Evolutionary conservation across 1,140 invertebrate genomes (phyloP).

Genomic region (Brachionus angularis): DNA sequence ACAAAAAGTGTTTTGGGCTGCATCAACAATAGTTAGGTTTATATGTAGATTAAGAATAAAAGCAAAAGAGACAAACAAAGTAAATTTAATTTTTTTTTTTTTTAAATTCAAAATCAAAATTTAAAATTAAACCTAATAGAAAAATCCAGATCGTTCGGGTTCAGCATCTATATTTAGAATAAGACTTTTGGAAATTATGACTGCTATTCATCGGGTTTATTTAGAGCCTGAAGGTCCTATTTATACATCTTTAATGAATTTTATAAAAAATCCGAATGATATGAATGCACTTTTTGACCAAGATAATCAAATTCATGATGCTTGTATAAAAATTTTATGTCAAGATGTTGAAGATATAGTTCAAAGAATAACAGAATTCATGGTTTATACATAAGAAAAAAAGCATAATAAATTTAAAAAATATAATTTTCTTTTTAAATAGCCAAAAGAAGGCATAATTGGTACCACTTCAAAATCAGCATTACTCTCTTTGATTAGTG

Average conservation of each 20-base stretch:
- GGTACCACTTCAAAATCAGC: conserved; percentile 38
- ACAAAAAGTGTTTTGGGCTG: conserved; percentile 37
- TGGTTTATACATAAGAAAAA: background rate
- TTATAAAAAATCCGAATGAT: conserved; percentile 29
- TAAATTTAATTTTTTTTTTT: background rate
- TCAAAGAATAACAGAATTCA: conserved; percentile 41
- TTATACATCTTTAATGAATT: conserved; percentile 33
- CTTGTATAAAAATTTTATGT: conserved; percentile 22
- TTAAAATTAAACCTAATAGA: too few relatives aligned
- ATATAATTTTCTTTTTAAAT: background rate
- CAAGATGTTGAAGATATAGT: conserved; percentile 27
- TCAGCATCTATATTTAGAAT: conserved; percentile 38
- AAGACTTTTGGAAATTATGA: conserved; percentile 39
- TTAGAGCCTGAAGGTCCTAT: conserved; percentile 43
- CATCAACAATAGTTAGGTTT: conserved; percentile 24
- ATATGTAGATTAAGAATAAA: conserved; percentile 13
- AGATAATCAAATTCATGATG: conserved; percentile 17
- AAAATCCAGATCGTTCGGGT: conserved; percentile 21
- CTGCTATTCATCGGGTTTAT: conserved; percentile 36
- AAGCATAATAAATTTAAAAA: too few relatives aligned
- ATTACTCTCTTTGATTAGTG: conserved; percentile 10
- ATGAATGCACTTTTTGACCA: conserved; percentile 35
- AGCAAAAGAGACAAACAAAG: conserved; percentile 9
- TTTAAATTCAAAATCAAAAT: too few relatives aligned
- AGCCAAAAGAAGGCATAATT: conserved; percentile 42